Base-by-base conservation (phyloP, 2,888 invertebrate genomes). In the Aquatica leii region DNA sequence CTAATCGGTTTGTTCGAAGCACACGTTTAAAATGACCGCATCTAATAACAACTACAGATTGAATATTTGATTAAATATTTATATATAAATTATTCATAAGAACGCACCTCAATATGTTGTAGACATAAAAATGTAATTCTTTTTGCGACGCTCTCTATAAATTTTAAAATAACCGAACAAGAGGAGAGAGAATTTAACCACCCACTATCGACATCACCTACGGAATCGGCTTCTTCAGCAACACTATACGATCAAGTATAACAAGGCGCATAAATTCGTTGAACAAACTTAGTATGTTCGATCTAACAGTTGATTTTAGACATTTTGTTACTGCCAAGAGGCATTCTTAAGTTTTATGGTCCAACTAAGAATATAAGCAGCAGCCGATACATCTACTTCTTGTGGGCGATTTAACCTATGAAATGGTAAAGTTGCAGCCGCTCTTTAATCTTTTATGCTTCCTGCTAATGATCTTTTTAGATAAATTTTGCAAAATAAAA, bases 321-420 rank as follows among this genome's bases (percentile, higher is more conserved):
- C 55, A 56, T 51, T 46, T 62, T 51, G 50, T 52, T 35, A 24
- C 20, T 18, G 62, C 65, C 59, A 59, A 35, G 40, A 58, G 66
- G 66, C 58, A 58, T 66, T 61, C 55, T 55, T 43, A 41, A 59
- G 62, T 60, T 68, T 68, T 68, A 65, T 68, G 65, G 65, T 49
- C 58, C 64, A 58, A 64, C 57, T 58, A 59, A 59, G 14, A 48
- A 52, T 52, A 52, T 15, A 53, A 46, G 59, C 62, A 49, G 56
- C 56, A 21, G 54, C 49, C 37, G 41, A 55, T 55, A 37, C 46
- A 64, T 64, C 65, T 61, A 62, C 59, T 52, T 34, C 41, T 51
- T 57, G 67, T 68, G 65, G 67, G 67, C 67, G 67, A 65, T 14
- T 12, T 61, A 37, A 55, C 61, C 61, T 61, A 21, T 43, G 37